phyloP scores from a whole-genome alignment of 1,140 invertebrate species.

The Drosophila orena region DNA sequence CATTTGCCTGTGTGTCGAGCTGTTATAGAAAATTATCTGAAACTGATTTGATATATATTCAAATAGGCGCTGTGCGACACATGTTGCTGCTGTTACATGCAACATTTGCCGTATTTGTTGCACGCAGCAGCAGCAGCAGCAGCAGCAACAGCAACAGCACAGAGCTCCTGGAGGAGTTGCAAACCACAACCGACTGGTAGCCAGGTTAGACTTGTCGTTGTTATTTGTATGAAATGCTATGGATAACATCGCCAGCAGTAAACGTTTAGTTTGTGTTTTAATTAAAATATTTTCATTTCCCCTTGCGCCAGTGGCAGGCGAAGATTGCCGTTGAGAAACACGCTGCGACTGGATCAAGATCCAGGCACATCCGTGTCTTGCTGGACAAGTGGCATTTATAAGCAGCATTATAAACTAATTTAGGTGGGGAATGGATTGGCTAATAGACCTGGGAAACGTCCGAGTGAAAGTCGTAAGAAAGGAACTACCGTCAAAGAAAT shows the following conservation, averaged over 20 bases:
- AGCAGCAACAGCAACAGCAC: constrained; percentile 48
- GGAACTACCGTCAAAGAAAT: neutral
- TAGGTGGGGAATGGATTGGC: constrained; percentile 64
- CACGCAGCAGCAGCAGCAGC: constrained; percentile 63
- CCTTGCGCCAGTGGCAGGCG: constrained; percentile 28
- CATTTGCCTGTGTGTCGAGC: constrained; percentile 58
- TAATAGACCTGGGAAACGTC: constrained; percentile 45
- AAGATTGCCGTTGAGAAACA: constrained; percentile 47
- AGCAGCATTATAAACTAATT: constrained; percentile 68
- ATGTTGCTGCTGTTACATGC: constrained; percentile 79
- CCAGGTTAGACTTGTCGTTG: constrained; percentile 47
- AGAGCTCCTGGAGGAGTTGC: constrained; percentile 24
- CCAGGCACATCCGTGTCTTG: constrained; percentile 65
- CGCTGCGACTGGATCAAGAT: constrained; percentile 59
- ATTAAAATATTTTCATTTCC: constrained; percentile 80
- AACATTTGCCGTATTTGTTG: constrained; percentile 70
- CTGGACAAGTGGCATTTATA: constrained; percentile 69
- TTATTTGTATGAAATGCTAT: constrained; percentile 65
- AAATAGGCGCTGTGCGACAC: constrained; percentile 80
- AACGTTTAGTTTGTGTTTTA: constrained; percentile 82
- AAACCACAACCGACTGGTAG: constrained; percentile 36
- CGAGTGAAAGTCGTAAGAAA: constrained; percentile 8
- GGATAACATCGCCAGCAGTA: constrained; percentile 79
- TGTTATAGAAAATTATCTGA: constrained; percentile 83
- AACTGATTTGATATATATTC: constrained; percentile 84